Base-by-base conservation (phyloP, 2,888 invertebrate genomes). In the Sympetrum striolatum region DNA sequence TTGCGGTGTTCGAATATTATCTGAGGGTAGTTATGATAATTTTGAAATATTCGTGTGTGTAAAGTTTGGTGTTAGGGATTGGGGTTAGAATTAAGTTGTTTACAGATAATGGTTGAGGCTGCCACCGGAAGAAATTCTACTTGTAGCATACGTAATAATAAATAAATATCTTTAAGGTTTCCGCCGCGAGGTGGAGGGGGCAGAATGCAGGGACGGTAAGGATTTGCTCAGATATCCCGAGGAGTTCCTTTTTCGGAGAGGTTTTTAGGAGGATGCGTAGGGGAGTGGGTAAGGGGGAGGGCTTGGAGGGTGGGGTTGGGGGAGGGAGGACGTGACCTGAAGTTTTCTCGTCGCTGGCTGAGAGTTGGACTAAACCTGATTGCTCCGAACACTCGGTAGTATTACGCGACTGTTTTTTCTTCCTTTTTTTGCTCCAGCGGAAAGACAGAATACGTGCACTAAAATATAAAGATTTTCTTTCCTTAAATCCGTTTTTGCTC, bases 241-340 rank as follows among this genome's bases (percentile, higher is more conserved):
- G 73, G 53, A 53, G 53, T 53, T 53, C 53, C 53, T 48, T 48
- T 48, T 15, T 6, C 31, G 10, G 48, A 35, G 81, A 81, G 53
- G 86, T 58, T 86, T 86, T 86, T 48, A 12, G 35, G 86, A 35
- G 86, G 60, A 86, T 60, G 35, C 58, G 35, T 58, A 12, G 18
- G 58, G 35, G 64, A 86, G 60, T 39, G 15, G 37, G 35, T 64
- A 6, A 22, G 35, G 35, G 31, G 58, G 18, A 35, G 25, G 82
- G 58, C n/a, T n/a, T 82, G 48, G 35, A 58, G 58, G 53, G 58
- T 10, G 82, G 53, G 82, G 35, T 18, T 14, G 22, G 37, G 64
- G 58, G 58, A 60, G 86, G 60, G 22, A 6, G 86, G 35, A 86
- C 86, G 86, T 86, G 86, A 86, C 86, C 86, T 58, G 86, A 86